phyloP scores from a whole-genome alignment of 2,888 invertebrate genomes.

The Branchinecta sandiegonensis region DNA sequence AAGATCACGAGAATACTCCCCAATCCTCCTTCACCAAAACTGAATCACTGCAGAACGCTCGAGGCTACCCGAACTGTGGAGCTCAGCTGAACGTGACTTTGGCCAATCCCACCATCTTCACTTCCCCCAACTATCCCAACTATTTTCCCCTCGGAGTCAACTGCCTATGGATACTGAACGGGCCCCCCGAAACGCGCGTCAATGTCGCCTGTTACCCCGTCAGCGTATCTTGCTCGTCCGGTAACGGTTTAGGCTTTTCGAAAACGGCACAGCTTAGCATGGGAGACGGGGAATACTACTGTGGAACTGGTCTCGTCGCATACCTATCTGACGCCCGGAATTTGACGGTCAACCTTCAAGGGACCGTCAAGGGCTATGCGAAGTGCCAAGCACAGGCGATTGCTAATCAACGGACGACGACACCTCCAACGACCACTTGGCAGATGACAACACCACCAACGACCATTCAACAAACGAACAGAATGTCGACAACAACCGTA shows the following conservation, averaged over 20 bases:
- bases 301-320: slow-evolving; percentile 23
- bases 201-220: neutral
- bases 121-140: slow-evolving; percentile 1
- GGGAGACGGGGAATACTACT: slow-evolving; percentile 19
- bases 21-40: no score
- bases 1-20: no score
- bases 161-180: neutral
- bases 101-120: neutral
- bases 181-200: neutral
- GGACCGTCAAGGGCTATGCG: neutral
- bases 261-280: neutral
- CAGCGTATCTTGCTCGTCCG: neutral
- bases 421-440: no score
- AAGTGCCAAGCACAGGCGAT: neutral
- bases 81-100: no score
- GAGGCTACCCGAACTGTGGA: no score
- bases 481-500: no score
- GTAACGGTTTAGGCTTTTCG: neutral
- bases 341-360: neutral
- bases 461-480: no score
- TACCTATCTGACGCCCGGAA: neutral
- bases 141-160: neutral
- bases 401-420: neutral
- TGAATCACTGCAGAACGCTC: no score
- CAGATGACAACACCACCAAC: no score